These are phyloP conservation scores for Melanchra persicariae DNA, from an alignment of 2,888 invertebrate species.

Conservation along the genomic window DNA sequence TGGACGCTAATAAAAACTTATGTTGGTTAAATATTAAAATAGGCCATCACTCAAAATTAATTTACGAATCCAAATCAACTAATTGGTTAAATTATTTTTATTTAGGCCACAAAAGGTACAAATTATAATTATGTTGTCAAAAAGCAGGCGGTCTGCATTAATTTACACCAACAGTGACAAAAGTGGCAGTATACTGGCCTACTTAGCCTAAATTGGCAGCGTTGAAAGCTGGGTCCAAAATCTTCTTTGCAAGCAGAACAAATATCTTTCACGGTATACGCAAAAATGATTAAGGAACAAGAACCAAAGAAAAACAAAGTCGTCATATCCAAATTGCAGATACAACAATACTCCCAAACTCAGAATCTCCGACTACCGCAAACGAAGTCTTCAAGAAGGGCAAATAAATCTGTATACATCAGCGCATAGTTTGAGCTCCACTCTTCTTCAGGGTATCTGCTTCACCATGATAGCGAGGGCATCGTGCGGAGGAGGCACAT, in stretches of 20 bases:
- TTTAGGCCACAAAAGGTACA: background rate
- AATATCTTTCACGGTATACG: background rate
- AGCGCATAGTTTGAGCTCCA: background rate
- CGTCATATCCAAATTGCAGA: background rate
- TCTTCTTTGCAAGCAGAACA: background rate
- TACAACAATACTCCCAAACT: background rate
- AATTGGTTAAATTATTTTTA: background rate
- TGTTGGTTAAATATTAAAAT: background rate
- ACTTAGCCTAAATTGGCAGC: background rate
- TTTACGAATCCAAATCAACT: background rate
- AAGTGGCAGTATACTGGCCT: background rate
- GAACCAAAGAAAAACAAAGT: background rate
- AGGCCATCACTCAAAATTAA: background rate
- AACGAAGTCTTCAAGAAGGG: constrained; percentile 3
- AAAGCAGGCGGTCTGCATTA: background rate
- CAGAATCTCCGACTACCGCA: constrained; percentile 9
- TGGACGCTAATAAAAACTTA: background rate
- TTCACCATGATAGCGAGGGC: constrained; percentile 93
- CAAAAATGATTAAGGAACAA: background rate
- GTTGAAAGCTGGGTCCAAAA: background rate
- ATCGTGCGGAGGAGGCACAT: constrained; percentile 93
- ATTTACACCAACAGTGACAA: background rate
- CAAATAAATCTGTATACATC: constrained; percentile 19
- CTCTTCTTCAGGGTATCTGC: constrained; percentile 71
- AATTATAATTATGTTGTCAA: background rate